These are phyloP conservation scores for Anthopleura sola DNA, from an alignment of 64 coral and sea anemone genomes.

Conservation along the genomic window DNA sequence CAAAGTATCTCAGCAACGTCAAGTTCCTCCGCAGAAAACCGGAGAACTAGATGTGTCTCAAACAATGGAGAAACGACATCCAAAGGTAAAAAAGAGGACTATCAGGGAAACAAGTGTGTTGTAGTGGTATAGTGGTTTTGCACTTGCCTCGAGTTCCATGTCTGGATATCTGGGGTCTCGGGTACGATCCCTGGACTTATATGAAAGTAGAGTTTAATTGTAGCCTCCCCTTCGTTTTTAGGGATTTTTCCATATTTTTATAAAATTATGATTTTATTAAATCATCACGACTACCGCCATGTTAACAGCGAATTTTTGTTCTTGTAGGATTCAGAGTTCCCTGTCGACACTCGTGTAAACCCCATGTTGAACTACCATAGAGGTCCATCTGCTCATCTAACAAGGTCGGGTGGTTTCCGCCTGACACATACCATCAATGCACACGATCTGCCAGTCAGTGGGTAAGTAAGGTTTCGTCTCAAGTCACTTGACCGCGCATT, in stretches of 20 bases:
- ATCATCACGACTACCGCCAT: too few relatives aligned
- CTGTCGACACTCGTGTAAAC: slow-evolving; percentile 81
- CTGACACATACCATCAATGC: slow-evolving; percentile 83
- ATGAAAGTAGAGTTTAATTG: too few relatives aligned
- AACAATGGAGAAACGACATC: slow-evolving; percentile 21
- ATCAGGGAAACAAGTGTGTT: too few relatives aligned
- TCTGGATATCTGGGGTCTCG: too few relatives aligned
- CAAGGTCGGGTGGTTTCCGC: slow-evolving; percentile 83
- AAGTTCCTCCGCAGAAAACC: neutral
- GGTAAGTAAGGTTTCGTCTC: slow-evolving; percentile 41
- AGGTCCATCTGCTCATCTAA: slow-evolving; percentile 90
- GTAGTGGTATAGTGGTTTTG: too few relatives aligned
- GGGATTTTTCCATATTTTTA: too few relatives aligned
- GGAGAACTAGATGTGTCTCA: neutral
- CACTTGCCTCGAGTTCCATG: too few relatives aligned
- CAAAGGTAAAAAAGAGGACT: neutral
- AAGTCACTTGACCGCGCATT: neutral
- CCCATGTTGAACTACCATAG: slow-evolving; percentile 77
- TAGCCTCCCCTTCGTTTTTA: too few relatives aligned
- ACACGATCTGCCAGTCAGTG: slow-evolving; percentile 83
- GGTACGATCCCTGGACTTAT: too few relatives aligned
- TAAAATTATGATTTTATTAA: too few relatives aligned
- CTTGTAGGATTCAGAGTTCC: slow-evolving; percentile 87
- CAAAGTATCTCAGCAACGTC: slow-evolving; percentile 10
- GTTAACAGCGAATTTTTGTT: neutral